These are phyloP conservation scores for Thunnus albacares DNA, from an alignment of 2,797 vertebrate genomes.

Conservation along the genomic window DNA sequence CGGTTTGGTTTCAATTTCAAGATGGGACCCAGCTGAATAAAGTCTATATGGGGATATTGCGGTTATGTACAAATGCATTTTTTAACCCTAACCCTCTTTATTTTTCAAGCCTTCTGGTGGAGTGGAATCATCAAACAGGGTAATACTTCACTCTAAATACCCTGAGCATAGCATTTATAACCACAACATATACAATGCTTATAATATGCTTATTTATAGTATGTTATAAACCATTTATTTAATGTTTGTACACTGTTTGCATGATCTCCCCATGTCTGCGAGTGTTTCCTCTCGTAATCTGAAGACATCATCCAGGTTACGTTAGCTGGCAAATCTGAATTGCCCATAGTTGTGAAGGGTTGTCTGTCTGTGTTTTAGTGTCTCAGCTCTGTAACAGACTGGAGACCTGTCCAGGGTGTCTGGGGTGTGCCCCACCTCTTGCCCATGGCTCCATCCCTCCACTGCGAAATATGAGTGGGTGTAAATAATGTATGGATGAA, in stretches of 20 bases:
- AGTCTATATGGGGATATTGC: not conserved
- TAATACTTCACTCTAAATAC: too few species aligned
- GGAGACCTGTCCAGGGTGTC: not conserved
- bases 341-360: not conserved
- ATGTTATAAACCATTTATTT: not conserved
- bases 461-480: not conserved
- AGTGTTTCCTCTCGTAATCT: not conserved
- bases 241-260: not conserved
- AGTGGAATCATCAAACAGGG: not conserved
- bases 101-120: not conserved
- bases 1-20: not conserved
- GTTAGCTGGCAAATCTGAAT: not conserved
- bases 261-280: not conserved
- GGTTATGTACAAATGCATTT: not conserved
- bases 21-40: not conserved
- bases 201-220: too few species aligned
- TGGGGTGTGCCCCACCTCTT: not conserved
- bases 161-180: too few species aligned
- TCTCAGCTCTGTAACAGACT: too few species aligned
- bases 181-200: too few species aligned
- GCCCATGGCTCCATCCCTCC: not conserved
- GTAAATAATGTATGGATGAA: not conserved
- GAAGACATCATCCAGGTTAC: not conserved
- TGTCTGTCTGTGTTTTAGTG: not conserved
- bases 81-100: not conserved